Conservation (phyloP, 2,113 vertebrate genomes). For the Macquaria australasica region DNA sequence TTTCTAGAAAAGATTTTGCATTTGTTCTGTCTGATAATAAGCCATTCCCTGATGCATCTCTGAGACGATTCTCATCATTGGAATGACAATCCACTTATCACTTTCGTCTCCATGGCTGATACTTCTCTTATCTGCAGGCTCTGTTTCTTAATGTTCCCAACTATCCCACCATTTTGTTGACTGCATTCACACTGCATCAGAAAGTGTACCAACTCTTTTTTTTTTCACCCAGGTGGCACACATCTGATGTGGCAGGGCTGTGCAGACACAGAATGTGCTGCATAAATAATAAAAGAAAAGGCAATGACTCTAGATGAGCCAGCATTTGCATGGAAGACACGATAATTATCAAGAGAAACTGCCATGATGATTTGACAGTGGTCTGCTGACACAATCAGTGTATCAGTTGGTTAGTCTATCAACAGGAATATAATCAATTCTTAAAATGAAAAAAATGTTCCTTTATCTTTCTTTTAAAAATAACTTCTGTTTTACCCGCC, state of each 20-base stretch:
- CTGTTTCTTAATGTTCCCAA: constrained; percentile 7
- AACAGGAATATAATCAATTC: background rate
- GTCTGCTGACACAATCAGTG: background rate
- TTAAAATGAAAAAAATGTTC: background rate
- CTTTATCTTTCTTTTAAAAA: background rate
- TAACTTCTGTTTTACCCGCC: background rate
- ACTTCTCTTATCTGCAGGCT: constrained; percentile 25
- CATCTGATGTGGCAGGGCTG: background rate
- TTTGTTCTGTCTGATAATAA: constrained; percentile 14
- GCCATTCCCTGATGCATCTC: background rate
- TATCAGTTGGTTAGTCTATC: background rate
- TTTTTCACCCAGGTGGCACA: background rate
- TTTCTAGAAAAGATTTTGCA: constrained; percentile 7
- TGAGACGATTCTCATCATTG: background rate
- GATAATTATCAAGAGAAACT: background rate
- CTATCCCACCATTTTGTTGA: background rate
- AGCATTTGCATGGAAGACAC: background rate
- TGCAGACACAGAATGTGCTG: background rate
- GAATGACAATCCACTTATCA: constrained; percentile 6
- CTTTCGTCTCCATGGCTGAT: constrained; percentile 11
- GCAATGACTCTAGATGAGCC: background rate
- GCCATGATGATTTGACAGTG: background rate
- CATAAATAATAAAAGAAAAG: background rate
- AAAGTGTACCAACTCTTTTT: background rate
- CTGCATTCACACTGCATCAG: constrained; percentile 4